Percentiles rank a stretch among this genome's conserved stretches.
These are phyloP conservation scores for Henricia sp. DNA, from an alignment of 53 echinoderm and acorn worm genomes.

Conservation along the genomic window DNA sequence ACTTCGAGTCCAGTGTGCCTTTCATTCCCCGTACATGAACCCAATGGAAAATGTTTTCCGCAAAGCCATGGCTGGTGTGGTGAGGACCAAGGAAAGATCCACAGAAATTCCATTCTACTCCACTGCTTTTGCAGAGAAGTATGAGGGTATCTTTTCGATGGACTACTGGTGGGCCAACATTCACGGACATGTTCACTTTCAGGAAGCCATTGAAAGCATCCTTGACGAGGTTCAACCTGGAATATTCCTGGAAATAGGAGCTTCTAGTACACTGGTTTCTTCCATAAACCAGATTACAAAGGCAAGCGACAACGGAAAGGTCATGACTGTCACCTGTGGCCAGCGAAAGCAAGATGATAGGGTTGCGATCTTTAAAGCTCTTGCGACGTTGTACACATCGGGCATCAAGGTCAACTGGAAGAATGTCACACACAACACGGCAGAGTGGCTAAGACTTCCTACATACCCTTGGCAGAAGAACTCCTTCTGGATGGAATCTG, in stretches of 20 bases:
- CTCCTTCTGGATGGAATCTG: slow-evolving; percentile 78
- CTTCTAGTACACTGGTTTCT: slow-evolving; percentile 85
- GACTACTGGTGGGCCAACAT: slow-evolving; percentile 97
- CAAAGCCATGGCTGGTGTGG: slow-evolving; percentile 73
- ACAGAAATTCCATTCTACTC: slow-evolving; percentile 79
- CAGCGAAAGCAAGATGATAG: slow-evolving; percentile 84
- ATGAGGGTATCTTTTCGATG: slow-evolving; percentile 78
- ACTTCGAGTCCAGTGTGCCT: slow-evolving; percentile 88
- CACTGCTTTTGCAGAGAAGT: slow-evolving; percentile 72
- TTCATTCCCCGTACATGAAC: slow-evolving; percentile 94
- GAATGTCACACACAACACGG: slow-evolving; percentile 71
- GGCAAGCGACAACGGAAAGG: slow-evolving; percentile 21
- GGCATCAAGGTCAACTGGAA: slow-evolving; percentile 81
- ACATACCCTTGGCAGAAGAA: slow-evolving; percentile 92
- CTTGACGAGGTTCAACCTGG: slow-evolving; percentile 70
- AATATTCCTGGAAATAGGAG: slow-evolving; percentile 83
- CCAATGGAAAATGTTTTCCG: slow-evolving; percentile 87
- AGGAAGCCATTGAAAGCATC: slow-evolving; percentile 79
- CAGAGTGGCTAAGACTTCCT: slow-evolving; percentile 76
- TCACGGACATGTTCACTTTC: slow-evolving; percentile 77
- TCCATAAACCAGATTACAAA: slow-evolving; percentile 84
- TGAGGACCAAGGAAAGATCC: slow-evolving; percentile 66
- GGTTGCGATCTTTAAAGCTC: slow-evolving; percentile 56
- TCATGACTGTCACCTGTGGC: slow-evolving; percentile 70
- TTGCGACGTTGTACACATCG: slow-evolving; percentile 67